phyloP scores from a whole-genome alignment of 2,113 vertebrate genomes.

The Fulmarus glacialis region DNA sequence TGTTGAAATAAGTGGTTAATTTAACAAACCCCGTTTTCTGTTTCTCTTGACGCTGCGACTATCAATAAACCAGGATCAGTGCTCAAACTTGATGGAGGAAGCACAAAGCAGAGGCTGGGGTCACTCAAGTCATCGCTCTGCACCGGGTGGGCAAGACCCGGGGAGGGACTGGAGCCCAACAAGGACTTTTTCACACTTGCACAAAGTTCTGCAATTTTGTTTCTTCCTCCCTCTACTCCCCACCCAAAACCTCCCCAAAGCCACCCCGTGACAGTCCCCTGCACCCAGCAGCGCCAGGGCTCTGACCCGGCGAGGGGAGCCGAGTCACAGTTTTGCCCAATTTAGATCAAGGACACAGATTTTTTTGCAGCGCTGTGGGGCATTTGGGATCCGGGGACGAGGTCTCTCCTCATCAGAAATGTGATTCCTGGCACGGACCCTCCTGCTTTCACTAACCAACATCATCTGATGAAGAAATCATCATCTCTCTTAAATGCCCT shows the following conservation, averaged over 20 bases:
- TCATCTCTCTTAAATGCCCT: not conserved
- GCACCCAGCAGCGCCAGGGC: not conserved
- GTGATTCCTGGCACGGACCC: rapidly evolving
- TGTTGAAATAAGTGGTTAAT: not conserved
- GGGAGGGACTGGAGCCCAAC: not conserved
- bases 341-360: not conserved
- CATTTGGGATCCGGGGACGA: rapidly evolving
- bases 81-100: not conserved
- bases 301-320: not conserved
- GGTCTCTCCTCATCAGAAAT: not conserved
- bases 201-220: not conserved
- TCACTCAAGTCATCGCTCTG: not conserved
- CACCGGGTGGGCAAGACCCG: rapidly evolving
- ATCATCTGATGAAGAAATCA: not conserved
- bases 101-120: not conserved
- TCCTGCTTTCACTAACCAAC: not conserved
- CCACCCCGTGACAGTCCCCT: rapidly evolving
- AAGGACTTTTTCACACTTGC: not conserved
- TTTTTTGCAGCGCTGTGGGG: rapidly evolving
- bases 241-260: not conserved
- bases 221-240: not conserved
- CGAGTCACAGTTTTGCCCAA: not conserved
- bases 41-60: not conserved
- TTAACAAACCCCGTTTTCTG: not conserved
- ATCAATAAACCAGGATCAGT: rapidly evolving